phyloP scores from a whole-genome alignment of 2,797 vertebrate species.

The Xyrichtys novacula region DNA sequence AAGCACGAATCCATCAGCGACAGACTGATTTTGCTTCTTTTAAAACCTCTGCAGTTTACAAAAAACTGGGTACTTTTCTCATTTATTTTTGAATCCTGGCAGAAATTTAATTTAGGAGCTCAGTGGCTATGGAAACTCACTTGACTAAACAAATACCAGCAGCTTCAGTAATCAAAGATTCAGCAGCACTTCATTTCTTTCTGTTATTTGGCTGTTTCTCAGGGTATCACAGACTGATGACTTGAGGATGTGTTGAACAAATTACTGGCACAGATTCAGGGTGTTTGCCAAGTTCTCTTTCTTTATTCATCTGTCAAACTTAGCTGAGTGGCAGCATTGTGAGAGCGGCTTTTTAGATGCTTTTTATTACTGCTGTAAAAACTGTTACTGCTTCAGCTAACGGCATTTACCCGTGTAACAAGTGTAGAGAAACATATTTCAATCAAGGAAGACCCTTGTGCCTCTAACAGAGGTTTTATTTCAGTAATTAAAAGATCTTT shows the following conservation, averaged over 20 bases:
- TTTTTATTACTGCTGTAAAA: constrained; percentile 46
- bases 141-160: constrained; percentile 39
- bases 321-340: constrained; percentile 5
- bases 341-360: background rate
- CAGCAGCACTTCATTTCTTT: constrained; percentile 3
- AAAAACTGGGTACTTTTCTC: background rate
- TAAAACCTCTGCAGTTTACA: constrained; percentile 4
- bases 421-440: constrained; percentile 29
- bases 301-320: constrained; percentile 6
- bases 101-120: constrained; percentile 32
- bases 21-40: background rate
- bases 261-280: constrained; percentile 36
- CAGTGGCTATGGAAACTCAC: constrained; percentile 20
- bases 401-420: constrained; percentile 9
- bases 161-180: constrained; percentile 15
- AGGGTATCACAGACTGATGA: constrained; percentile 18
- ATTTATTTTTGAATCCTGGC: background rate
- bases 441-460: background rate
- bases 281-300: background rate
- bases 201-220: constrained; percentile 24
- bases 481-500: constrained; percentile 47
- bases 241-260: constrained; percentile 26
- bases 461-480: constrained; percentile 19
- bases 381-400: constrained; percentile 2
- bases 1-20: background rate